A percentile compares a stretch with the other conserved stretches of the same genome.
These are phyloP conservation scores for human (Homo sapiens) DNA, from an alignment of 2,113 vertebrate species.

Conservation along the genomic window GRCh38 chr2:118379001-118379500, in stretches of 20 bases:
- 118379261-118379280: background rate
- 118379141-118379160: too few species aligned
- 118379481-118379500: background rate
- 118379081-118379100: too few species aligned
- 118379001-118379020: too few species aligned
- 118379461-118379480: conserved; percentile 10
- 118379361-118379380: background rate
- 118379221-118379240: background rate
- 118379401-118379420: background rate
- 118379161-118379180: too few species aligned
- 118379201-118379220: background rate
- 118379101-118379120: too few species aligned
- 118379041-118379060: too few species aligned
- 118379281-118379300: background rate
- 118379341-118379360: background rate
- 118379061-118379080: too few species aligned
- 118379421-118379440: background rate
- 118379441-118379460: background rate
- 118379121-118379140: too few species aligned
- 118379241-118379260: background rate
- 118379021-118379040: too few species aligned
- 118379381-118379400: conserved; percentile 19
- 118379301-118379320: background rate
- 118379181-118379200: background rate
- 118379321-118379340: background rate